Percentiles rank a stretch among this genome's conserved stretches.
Evolutionary conservation across 2,888 invertebrate genomes (phyloP).

Genomic region (Erebia palarica): DNA sequence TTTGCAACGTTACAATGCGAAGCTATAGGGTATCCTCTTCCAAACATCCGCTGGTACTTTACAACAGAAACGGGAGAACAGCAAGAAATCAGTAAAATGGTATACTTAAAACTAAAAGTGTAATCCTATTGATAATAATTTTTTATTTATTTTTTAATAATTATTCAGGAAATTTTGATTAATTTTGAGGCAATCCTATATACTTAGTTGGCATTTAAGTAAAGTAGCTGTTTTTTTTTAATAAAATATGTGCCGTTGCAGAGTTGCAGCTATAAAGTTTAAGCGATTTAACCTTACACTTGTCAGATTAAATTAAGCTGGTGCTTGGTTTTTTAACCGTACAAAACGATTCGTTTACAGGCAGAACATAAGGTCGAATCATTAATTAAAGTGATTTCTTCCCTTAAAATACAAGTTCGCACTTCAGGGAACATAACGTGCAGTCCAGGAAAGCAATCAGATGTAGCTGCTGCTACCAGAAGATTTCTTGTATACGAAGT

Average conservation of each 20-base stretch:
- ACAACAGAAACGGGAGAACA: slow-evolving; percentile 31
- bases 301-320: too few relatives aligned
- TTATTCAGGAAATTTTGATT: too few relatives aligned
- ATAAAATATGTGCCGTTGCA: too few relatives aligned
- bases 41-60: slow-evolving; percentile 60
- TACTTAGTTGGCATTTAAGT: too few relatives aligned
- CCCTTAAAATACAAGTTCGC: slow-evolving; percentile 48
- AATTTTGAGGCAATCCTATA: too few relatives aligned
- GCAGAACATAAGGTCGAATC: slow-evolving; percentile 39
- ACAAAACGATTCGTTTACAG: slow-evolving; percentile 43
- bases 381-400: slow-evolving; percentile 51
- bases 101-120: neutral
- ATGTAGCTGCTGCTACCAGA: slow-evolving; percentile 32
- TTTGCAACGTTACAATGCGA: slow-evolving; percentile 52
- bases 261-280: too few relatives aligned
- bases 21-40: slow-evolving; percentile 62
- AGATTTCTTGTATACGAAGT: slow-evolving; percentile 62
- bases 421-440: slow-evolving; percentile 60
- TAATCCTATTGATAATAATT: neutral
- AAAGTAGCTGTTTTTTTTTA: too few relatives aligned
- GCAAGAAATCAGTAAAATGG: slow-evolving; percentile 8
- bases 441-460: slow-evolving; percentile 48
- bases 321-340: too few relatives aligned
- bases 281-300: too few relatives aligned
- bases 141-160: too few relatives aligned